Evolutionary conservation across 2,797 vertebrate genomes (phyloP).

Genomic region (Leptoclinus maculatus): DNA sequence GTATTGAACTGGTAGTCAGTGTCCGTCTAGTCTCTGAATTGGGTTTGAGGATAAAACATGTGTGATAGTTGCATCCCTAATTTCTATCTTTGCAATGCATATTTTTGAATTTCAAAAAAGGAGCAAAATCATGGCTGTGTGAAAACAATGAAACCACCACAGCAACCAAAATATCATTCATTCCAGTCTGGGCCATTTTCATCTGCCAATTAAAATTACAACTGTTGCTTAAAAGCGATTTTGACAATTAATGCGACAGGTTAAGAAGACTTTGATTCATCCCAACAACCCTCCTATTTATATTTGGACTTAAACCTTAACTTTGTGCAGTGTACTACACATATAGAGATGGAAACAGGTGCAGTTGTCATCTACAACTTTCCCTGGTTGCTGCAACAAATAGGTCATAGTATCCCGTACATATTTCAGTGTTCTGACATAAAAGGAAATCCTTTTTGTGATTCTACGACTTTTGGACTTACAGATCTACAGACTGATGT

Average conservation of each 20-base stretch:
- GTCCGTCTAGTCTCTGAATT: neutral
- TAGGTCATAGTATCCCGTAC: neutral
- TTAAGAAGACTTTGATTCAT: neutral
- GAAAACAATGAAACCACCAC: neutral
- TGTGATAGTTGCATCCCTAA: neutral
- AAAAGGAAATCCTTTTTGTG: conserved; percentile 1
- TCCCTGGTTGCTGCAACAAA: neutral
- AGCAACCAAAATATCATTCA: neutral
- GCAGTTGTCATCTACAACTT: neutral
- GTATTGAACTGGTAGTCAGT: neutral
- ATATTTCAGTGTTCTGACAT: neutral
- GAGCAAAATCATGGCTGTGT: neutral
- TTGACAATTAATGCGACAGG: neutral
- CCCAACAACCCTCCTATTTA: neutral
- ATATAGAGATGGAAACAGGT: neutral
- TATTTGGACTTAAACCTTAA: neutral
- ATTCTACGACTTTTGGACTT: conserved; percentile 4
- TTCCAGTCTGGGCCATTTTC: neutral
- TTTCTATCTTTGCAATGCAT: neutral
- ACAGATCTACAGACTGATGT: conserved; percentile 16
- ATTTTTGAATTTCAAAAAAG: neutral
- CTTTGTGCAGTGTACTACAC: neutral
- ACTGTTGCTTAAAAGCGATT: neutral
- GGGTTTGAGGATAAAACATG: neutral
- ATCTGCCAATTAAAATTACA: neutral